Evolutionary conservation across 2,888 invertebrate species (phyloP).

Genomic region (Aproaerema taeniolella): DNA sequence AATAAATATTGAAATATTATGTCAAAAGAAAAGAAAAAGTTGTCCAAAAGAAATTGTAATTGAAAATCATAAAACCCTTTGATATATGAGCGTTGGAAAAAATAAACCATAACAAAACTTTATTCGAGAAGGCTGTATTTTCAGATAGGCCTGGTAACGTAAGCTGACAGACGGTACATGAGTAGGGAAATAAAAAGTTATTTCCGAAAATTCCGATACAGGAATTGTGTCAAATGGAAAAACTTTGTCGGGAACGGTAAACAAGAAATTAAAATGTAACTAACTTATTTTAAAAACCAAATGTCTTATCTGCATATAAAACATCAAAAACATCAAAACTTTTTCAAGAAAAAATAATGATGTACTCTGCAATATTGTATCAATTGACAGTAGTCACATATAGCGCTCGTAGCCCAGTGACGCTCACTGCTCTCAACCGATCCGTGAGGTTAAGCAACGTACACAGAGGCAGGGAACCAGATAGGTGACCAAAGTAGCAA

Average conservation of each 20-base stretch:
- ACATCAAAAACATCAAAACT: neutral
- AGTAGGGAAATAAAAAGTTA: conserved; percentile 52
- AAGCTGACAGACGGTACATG: conserved; percentile 3
- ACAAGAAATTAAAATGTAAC: conserved; percentile 40
- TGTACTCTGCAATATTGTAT: too few species aligned
- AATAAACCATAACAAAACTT: conserved; percentile 2
- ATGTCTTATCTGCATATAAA: neutral
- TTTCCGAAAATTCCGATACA: conserved; percentile 44
- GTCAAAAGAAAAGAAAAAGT: too few species aligned
- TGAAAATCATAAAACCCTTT: conserved; percentile 1
- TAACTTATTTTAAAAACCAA: conserved; percentile 8
- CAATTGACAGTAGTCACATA: too few species aligned
- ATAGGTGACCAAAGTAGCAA: too few species aligned
- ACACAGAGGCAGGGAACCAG: too few species aligned
- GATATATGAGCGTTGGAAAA: conserved; percentile 1
- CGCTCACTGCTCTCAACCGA: too few species aligned
- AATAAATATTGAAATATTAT: too few species aligned
- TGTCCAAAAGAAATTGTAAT: too few species aligned
- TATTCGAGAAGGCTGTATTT: conserved; percentile 6
- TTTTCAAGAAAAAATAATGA: too few species aligned
- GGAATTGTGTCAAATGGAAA: conserved; percentile 53
- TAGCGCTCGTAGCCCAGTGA: too few species aligned
- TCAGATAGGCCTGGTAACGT: conserved; percentile 8
- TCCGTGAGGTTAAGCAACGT: too few species aligned
- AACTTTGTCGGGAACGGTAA: conserved; percentile 45